Conservation (phyloP, 2,797 vertebrate species). For the Cheirogaleus major region DNA sequence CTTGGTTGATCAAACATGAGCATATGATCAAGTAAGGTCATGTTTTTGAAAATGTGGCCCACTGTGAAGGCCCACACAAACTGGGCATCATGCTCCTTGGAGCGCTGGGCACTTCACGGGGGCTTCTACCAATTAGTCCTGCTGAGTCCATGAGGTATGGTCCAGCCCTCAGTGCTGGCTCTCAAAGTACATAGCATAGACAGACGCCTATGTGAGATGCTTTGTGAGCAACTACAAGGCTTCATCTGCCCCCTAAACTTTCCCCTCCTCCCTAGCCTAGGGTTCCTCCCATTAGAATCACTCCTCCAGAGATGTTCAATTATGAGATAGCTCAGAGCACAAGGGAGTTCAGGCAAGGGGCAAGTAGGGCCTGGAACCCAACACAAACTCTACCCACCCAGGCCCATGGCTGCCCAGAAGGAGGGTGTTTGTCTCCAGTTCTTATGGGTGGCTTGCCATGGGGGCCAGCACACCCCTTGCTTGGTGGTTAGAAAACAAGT, state of each 20-base stretch:
- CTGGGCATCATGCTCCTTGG: background rate
- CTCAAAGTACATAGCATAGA: background rate
- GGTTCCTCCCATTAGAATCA: background rate
- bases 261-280: background rate
- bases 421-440: background rate
- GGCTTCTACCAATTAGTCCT: background rate
- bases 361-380: background rate
- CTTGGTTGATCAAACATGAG: background rate
- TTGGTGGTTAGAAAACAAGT: constrained; percentile 13
- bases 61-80: background rate
- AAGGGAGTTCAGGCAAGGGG: background rate
- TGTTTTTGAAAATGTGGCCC: background rate
- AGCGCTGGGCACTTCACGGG: background rate
- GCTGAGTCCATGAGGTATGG: background rate
- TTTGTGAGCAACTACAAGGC: background rate
- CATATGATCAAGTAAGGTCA: background rate
- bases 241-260: background rate
- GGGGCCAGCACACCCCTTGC: background rate
- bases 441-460: background rate
- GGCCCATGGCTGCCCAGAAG: background rate
- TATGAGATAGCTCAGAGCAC: background rate
- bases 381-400: background rate
- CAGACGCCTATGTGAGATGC: background rate
- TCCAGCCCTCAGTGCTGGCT: background rate
- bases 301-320: background rate